phyloP scores from a whole-genome alignment of 2,113 vertebrate species.

The Paramisgurnus dabryanus region DNA sequence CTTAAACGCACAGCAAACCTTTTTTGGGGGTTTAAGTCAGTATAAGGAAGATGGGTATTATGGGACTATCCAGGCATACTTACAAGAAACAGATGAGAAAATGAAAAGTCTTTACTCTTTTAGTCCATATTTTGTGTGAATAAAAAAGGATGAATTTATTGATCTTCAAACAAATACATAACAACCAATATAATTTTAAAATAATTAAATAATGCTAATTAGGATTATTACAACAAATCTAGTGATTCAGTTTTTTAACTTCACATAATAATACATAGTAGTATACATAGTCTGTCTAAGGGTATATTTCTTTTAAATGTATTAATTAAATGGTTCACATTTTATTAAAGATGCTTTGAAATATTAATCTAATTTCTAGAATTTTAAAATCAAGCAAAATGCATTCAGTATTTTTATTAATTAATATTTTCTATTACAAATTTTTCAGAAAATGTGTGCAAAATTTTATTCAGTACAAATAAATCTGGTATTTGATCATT shows the following conservation, averaged over 20 bases:
- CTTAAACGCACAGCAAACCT: conserved; percentile 62
- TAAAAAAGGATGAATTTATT: neutral
- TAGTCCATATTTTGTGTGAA: neutral
- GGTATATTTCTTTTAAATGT: neutral
- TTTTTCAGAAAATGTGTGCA: neutral
- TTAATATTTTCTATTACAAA: too few species aligned
- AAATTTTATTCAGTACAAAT: neutral
- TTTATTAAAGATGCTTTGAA: too few species aligned
- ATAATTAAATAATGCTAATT: neutral
- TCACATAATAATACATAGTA: neutral
- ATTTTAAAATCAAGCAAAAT: too few species aligned
- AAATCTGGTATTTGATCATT: too few species aligned
- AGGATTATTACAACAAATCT: neutral
- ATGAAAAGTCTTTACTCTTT: neutral
- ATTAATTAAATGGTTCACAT: too few species aligned
- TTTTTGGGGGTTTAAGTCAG: conserved; percentile 46
- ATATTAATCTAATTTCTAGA: too few species aligned
- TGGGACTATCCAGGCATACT: conserved; percentile 52
- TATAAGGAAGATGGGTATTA: conserved; percentile 58
- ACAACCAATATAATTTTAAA: neutral
- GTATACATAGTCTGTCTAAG: neutral
- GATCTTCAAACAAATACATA: neutral
- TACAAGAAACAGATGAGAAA: conserved; percentile 14
- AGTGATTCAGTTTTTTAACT: neutral
- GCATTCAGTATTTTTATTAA: too few species aligned